Evolutionary conservation across 1,140 invertebrate species (phyloP), one percentile per base, ranked within the genome.

Genomic region (Metopolophium dirhodum): DNA sequence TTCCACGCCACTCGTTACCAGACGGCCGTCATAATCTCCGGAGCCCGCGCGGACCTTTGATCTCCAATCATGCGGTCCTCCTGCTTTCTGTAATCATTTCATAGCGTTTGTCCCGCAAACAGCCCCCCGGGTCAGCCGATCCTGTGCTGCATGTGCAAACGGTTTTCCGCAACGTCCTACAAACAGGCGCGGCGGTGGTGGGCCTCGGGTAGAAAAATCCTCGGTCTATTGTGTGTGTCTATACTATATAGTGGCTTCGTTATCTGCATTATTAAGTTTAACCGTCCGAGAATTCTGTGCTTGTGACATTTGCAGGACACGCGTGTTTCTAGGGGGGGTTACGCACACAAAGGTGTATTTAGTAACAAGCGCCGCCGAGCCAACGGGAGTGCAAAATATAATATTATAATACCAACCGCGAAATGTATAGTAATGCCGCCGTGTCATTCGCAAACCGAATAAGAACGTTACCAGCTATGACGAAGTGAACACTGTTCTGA

Each of bases 81-180:
- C 26, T 45, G 85, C 85, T 47, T 86, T n/a, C 85, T 47, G 85
- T 86, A 86, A 86, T 86, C 85, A 86, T 86, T 86, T 86, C 85
- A 86, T 45, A 49, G 85, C 37, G 49, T 86, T 86, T 86, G 85
- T 86, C 85, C 85, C 41, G 85, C 45, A 86, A 86, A 49, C 85
- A 86, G 83, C 85, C 85, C 85, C 85, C 14, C 85, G 26, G 45
- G 85, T 47, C 85, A 86, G 85, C 26, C 85, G 14, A 86, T 47
- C 45, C 18, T 47, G 41, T 49, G 2, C 26, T 49, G 2, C 26
- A 18, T 61, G 61, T 86, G 83, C 41, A 86, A 86, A 47, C 85
- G 45, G 45, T 30, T 86, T 86, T 7, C 51, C 20, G 20, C 41
- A 30, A 86, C 23, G 23, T 86, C 26, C 26, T 47, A 47, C 83